Evolutionary conservation across 1,140 invertebrate genomes (phyloP), one percentile per base, ranked within the genome.

Genomic region (Conus ventricosus): DNA sequence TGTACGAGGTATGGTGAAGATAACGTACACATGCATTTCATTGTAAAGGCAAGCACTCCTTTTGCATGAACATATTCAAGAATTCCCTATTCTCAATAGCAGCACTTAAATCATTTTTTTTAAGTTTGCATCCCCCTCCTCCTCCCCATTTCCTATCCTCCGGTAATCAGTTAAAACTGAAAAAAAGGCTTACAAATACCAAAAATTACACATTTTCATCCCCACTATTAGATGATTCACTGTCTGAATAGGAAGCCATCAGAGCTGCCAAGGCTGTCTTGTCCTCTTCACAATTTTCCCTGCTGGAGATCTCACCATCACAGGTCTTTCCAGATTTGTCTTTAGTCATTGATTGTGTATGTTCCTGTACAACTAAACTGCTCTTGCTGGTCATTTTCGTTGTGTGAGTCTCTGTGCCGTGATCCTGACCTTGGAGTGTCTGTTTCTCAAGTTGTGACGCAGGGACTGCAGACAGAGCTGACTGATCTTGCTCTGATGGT

Each of bases 241-340:
- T 87, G 51, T 76, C 85, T 55, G 71, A 55, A 27, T 87, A 87
- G 39, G 71, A 15, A 10, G 85, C 85, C 85, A 87, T 87, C 23
- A 87, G 54, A 17, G 85, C 53, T 23, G 63, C 54, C 10, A 87
- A n/a, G 23, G 57, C 60, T 25, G 60, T 71, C 63, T 67, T 75
- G 4, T 85, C 84, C n/a, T 67, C 25, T 25, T 60, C 57, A 15
- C 67, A 20, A 71, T 6, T 23, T 13, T 71, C 67, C 11, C 13
- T 23, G 67, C 67, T 71, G 6, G 23, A 20, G 20, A 7, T 71
- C 67, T 71, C 67, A 13, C 11, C 67, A 71, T 23, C 7, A 71
- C 67, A 20, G 23, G 67, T 5, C 17, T 6, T 71, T 0, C 67
- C 20, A 20, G 23, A n/a, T 20, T 71, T 23, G 20, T 11, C 17